Evolutionary conservation across 2,888 invertebrate genomes (phyloP).

Genomic region (Poecilus cupreus): DNA sequence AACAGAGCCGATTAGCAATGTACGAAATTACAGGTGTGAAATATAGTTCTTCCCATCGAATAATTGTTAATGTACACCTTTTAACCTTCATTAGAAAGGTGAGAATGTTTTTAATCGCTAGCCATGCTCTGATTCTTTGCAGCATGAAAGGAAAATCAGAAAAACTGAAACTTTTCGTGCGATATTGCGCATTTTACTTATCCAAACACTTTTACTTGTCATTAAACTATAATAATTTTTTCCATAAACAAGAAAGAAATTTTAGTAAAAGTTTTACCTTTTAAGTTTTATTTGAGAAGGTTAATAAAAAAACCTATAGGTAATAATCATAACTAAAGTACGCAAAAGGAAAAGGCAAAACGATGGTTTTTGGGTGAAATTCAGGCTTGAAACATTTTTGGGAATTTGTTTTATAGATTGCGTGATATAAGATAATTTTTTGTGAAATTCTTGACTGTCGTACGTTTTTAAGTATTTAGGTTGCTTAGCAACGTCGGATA

Average conservation of each 20-base stretch:
- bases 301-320: no score
- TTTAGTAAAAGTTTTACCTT: constrained; percentile 13
- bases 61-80: not conserved
- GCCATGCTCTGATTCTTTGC: constrained; percentile 14
- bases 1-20: no score
- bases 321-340: not conserved
- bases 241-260: constrained; percentile 1
- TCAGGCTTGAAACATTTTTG: not conserved
- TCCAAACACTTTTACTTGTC: constrained; percentile 30
- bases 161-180: constrained; percentile 37
- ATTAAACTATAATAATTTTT: constrained; percentile 12
- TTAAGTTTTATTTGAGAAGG: no score
- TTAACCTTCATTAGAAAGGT: constrained; percentile 40
- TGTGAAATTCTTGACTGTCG: constrained; percentile 36
- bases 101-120: constrained; percentile 17
- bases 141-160: constrained; percentile 17
- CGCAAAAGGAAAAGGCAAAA: not conserved
- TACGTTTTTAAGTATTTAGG: constrained; percentile 43
- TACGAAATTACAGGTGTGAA: not conserved
- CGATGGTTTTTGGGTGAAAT: not conserved
- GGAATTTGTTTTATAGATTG: constrained; percentile 28
- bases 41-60: no score
- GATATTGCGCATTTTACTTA: constrained; percentile 23
- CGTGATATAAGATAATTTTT: constrained; percentile 43
- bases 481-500: constrained; percentile 44